Conservation (phyloP, 2,888 invertebrate species). For the Deroplatys truncata region DNA sequence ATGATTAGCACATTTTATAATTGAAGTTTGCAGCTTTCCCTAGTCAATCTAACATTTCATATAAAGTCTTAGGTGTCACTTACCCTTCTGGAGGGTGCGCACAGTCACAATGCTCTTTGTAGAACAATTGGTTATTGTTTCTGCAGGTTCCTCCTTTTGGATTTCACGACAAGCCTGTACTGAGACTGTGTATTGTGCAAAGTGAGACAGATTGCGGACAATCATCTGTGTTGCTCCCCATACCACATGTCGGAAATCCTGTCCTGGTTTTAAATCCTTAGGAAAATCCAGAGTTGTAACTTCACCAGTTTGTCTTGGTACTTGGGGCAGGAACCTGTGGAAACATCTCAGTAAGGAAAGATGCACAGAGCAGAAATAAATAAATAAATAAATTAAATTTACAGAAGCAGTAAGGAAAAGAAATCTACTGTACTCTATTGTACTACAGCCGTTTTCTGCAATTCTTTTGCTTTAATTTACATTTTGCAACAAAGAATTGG, state of each 20-base stretch:
- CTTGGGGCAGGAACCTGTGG: neutral
- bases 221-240: slow-evolving; percentile 46
- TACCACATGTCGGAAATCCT: slow-evolving; percentile 16
- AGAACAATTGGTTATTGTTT: slow-evolving; percentile 52
- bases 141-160: slow-evolving; percentile 45
- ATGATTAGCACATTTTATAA: neutral
- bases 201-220: slow-evolving; percentile 67
- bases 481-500: no score
- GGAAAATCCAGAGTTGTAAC: neutral
- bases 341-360: neutral
- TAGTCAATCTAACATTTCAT: neutral
- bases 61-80: slow-evolving; percentile 15
- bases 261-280: neutral
- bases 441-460: no score
- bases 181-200: slow-evolving; percentile 62
- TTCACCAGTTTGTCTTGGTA: neutral
- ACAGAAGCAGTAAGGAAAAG: no score
- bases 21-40: no score
- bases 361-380: no score
- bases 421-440: no score
- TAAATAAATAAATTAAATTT: no score
- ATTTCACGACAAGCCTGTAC: slow-evolving; percentile 73
- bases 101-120: slow-evolving; percentile 45
- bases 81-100: slow-evolving; percentile 49
- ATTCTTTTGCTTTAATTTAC: no score